Percentiles rank a stretch among this genome's conserved stretches.
These are phyloP conservation scores for Cantharis rustica DNA, from an alignment of 2,888 invertebrate genomes.

Conservation along the genomic window DNA sequence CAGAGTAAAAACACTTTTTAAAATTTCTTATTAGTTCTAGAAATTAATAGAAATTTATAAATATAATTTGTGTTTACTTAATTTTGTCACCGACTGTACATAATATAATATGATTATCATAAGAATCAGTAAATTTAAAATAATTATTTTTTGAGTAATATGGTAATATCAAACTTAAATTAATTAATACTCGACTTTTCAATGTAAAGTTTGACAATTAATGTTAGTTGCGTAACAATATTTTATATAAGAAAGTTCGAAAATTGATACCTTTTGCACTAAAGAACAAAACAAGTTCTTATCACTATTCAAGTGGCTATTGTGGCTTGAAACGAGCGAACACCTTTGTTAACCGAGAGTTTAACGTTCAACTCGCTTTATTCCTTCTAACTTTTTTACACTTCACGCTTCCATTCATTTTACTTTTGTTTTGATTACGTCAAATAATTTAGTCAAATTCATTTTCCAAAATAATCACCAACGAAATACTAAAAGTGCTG, in stretches of 20 bases:
- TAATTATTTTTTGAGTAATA: not conserved
- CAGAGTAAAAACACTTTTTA: too few species aligned
- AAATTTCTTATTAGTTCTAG: too few species aligned
- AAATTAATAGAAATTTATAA: too few species aligned
- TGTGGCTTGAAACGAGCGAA: conserved; percentile 19
- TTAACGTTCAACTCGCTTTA: conserved; percentile 17
- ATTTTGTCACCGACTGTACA: too few species aligned
- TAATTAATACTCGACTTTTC: not conserved
- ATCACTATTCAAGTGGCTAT: conserved; percentile 21
- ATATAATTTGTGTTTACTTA: too few species aligned
- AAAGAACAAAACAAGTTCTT: conserved; percentile 22
- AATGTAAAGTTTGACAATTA: not conserved
- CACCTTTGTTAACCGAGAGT: conserved; percentile 19
- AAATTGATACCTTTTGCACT: conserved; percentile 16
- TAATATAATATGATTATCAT: too few species aligned
- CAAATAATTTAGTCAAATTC: conserved; percentile 20
- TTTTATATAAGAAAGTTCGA: conserved; percentile 15
- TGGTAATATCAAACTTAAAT: not conserved
- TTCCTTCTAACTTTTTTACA: conserved; percentile 22
- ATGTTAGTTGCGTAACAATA: not conserved
- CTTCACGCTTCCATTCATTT: conserved; percentile 25
- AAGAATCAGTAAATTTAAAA: too few species aligned
- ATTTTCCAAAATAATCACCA: not conserved
- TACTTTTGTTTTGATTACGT: conserved; percentile 23
- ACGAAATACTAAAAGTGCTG: not conserved